Evolutionary conservation across 2,888 invertebrate species (phyloP), one percentile per base, ranked within the genome.

Genomic region (Linyphia triangularis): DNA sequence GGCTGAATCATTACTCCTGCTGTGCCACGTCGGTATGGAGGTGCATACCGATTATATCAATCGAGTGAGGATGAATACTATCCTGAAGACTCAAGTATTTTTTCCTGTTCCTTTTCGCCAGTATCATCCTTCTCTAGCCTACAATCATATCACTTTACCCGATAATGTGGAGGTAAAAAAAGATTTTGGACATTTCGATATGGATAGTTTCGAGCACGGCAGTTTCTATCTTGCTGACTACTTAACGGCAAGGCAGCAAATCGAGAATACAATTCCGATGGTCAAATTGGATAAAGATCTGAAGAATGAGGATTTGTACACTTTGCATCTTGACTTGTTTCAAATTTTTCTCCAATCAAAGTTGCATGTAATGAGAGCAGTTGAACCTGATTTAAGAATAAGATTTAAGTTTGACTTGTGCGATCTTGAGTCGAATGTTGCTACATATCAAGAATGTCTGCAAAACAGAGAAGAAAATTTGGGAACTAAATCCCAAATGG

Each of bases 1-100:
- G 2, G 93, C 95, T 0, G 96, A 97, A 90, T 95, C 96, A 91
- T 93, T 97, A 9, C 93, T 97, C 86, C 93, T 97, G 90, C 93
- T 96, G 90, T 94, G 94, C 59, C 95, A 95, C 90, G 94, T 95
- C 65, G 94, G 95, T 90, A 95, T 95, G 92, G 95, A 96, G 91
- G 94, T 96, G 91, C 95, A 95, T 91, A 93, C 95, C 69, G 98
- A 98, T 92, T 98, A 97, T 93, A 94, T 99, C 67, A 99, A 99
- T 92, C 94, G 98, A 92, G 96, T 98, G 13, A 95, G 98, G 88
- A 98, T 99, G 97, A 99, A 98, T 93, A 98, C 98, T 2, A 97
- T 99, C 90, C 93, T 94, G 90, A 96, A 96, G 90, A 96, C 95
- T 93, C 98, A 98, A 16, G 95, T 98, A 91, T 99, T 96, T 94